Evolutionary conservation across 2,888 invertebrate species (phyloP), one percentile per base, ranked within the genome.

Genomic region (Plemyria rubiginata): DNA sequence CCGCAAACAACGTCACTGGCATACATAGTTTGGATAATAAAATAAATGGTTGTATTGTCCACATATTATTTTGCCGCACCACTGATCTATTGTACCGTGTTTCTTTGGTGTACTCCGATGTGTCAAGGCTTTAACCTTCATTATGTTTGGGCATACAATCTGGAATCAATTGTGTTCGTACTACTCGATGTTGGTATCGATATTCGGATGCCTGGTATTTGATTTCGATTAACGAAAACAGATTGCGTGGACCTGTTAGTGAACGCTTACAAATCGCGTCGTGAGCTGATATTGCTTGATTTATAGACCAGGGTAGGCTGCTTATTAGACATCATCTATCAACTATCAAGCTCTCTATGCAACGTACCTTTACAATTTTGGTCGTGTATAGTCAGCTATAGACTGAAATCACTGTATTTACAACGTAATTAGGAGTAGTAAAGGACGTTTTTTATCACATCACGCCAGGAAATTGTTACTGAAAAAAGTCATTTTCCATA

Each of bases 121-220:
- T 84, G 83, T 83, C 86, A 86, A 87, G 88, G 88, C 63, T 71
- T 22, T 61, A 72, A 60, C 87, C 86, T 85, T 84, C 77, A 68
- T 71, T 71, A 50, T 77, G 76, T 84, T 80, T 79, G 79, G 77
- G 69, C 65, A 74, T 65, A 75, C 78, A 72, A 80, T 81, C 75
- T 77, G 78, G 78, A 79, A 81, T 82, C 80, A 78, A 76, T 82
- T 67, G 67, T 68, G 62, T 52, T 52, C 60, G n/a, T 40, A 28
- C 52, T 11, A 57, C 65, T 65, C 58, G 65, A 64, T 51, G 51
- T 28, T 28, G 45, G 12, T 49, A 49, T 57, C 46, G 32, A 45
- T 53, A 50, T 54, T 43, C 16, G 36, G 16, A 48, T 13, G 58
- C 50, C 49, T 52, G 45, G 38, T 46, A 43, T 60, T 56, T 53